A percentile compares a stretch with the other conserved stretches of the same genome.
phyloP scores from a whole-genome alignment of 2,888 invertebrate species.

The Drosophila phalerata region DNA sequence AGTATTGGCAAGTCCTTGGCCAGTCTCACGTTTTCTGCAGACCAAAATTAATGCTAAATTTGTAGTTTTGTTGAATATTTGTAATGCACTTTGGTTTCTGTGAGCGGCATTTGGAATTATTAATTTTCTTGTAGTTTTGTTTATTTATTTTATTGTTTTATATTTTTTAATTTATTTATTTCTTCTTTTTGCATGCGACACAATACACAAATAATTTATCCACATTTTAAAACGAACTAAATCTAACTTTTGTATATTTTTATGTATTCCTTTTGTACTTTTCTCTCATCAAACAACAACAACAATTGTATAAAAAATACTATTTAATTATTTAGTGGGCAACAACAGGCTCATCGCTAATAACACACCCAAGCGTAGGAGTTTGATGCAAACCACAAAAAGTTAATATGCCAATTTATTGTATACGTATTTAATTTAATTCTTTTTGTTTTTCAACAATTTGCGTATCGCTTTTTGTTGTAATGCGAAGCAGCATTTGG shows the following conservation, averaged over 20 bases:
- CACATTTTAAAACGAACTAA: conserved; percentile 31
- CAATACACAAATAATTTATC: conserved; percentile 20
- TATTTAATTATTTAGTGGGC: conserved; percentile 67
- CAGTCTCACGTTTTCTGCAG: conserved; percentile 27
- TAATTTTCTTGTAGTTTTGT: conserved; percentile 27
- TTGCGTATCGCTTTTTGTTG: conserved; percentile 51
- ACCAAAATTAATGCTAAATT: conserved; percentile 13
- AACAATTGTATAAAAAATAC: conserved; percentile 55
- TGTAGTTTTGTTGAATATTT: conserved; percentile 31
- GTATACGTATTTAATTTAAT: conserved; percentile 38
- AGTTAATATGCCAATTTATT: conserved; percentile 83
- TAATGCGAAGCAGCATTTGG: conserved; percentile 70
- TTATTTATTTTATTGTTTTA: conserved; percentile 43
- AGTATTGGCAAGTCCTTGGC: conserved; percentile 81
- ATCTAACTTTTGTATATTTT: conserved; percentile 71
- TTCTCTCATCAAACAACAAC: conserved; percentile 59
- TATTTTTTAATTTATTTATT: conserved; percentile 53
- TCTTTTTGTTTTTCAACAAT: conserved; percentile 42
- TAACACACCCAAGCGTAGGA: conserved; percentile 84
- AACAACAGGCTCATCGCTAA: conserved; percentile 83
- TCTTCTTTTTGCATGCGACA: conserved; percentile 75
- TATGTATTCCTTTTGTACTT: conserved; percentile 63
- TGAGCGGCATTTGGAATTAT: conserved; percentile 20
- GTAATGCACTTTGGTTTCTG: conserved; percentile 51
- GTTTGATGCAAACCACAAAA: conserved; percentile 82